phyloP scores from a whole-genome alignment of 2,888 invertebrate genomes.

The Papilio gigon region DNA sequence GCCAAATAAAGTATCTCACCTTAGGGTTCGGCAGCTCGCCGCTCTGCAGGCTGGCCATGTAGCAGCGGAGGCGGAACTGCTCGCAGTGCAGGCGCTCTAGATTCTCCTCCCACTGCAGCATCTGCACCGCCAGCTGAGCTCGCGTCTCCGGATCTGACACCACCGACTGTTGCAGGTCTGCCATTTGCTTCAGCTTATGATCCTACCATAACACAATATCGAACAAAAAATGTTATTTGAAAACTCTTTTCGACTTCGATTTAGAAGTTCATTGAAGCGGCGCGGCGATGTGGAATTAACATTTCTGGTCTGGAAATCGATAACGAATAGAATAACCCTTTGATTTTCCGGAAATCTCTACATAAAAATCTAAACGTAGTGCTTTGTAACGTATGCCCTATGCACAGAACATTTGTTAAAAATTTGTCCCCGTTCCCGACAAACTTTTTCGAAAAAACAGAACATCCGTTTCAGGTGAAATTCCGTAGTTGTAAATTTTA shows the following conservation, averaged over 20 bases:
- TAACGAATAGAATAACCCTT: no score
- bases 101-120: slow-evolving; percentile 98
- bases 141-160: slow-evolving; percentile 95
- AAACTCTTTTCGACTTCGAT: no score
- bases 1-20: slow-evolving; percentile 81
- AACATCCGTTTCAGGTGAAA: slow-evolving; percentile 3
- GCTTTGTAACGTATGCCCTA: background rate
- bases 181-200: slow-evolving; percentile 98
- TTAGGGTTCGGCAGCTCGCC: slow-evolving; percentile 98
- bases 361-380: background rate
- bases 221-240: background rate
- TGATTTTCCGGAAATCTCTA: no score
- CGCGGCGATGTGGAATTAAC: no score
- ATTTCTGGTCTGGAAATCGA: no score
- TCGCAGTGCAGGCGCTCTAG: slow-evolving; percentile 97
- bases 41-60: slow-evolving; percentile 97
- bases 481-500: background rate
- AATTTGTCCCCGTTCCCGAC: slow-evolving; percentile 2
- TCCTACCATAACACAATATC: slow-evolving; percentile 85
- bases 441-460: slow-evolving; percentile 7
- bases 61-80: slow-evolving; percentile 97
- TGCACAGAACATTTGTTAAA: background rate
- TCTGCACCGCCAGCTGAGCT: slow-evolving; percentile 95
- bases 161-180: slow-evolving; percentile 98
- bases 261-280: no score